phyloP scores from a whole-genome alignment of 2,113 vertebrate species.

The Microtus montanus region DNA sequence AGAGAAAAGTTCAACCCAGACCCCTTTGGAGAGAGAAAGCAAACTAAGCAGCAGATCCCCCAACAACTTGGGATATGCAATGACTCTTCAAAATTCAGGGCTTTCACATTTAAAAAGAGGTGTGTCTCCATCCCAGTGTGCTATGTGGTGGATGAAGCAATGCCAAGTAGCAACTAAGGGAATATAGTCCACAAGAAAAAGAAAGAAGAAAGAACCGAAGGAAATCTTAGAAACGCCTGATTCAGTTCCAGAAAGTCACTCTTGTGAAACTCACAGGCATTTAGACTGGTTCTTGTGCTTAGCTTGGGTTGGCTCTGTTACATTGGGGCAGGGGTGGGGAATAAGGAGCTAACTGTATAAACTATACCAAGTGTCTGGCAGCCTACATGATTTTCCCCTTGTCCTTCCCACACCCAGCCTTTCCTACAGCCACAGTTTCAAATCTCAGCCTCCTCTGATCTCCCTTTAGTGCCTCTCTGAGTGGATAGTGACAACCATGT shows the following conservation, averaged over 20 bases:
- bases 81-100: conserved; percentile 12
- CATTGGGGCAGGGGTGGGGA: background rate
- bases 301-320: conserved; percentile 58
- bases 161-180: conserved; percentile 48
- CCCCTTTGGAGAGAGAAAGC: conserved; percentile 25
- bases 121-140: background rate
- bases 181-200: conserved; percentile 42
- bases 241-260: conserved; percentile 72
- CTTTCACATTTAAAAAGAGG: conserved; percentile 50
- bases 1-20: conserved; percentile 56
- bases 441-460: background rate
- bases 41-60: conserved; percentile 51
- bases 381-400: conserved; percentile 34
- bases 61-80: background rate
- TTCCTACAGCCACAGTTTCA: background rate
- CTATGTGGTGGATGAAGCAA: conserved; percentile 48
- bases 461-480: conserved; percentile 22
- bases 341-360: conserved; percentile 63
- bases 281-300: conserved; percentile 55
- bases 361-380: conserved; percentile 68
- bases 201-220: background rate
- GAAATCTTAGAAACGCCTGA: conserved; percentile 65
- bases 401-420: conserved; percentile 34
- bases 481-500: conserved; percentile 1
- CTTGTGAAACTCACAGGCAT: conserved; percentile 46